These are phyloP conservation scores for Coreius guichenoti DNA, from an alignment of 2,797 vertebrate species.

Conservation along the genomic window DNA sequence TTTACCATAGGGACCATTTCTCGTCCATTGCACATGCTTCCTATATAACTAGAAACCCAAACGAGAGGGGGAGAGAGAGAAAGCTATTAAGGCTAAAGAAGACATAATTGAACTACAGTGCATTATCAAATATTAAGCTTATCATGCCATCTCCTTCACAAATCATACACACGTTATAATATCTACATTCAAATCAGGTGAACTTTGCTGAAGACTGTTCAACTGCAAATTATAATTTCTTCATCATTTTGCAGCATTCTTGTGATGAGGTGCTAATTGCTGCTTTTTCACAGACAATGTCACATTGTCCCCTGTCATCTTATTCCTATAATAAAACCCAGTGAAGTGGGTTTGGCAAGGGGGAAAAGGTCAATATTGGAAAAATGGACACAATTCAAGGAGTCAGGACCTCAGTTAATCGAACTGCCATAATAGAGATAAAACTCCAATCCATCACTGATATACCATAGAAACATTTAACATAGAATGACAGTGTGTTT, in stretches of 20 bases:
- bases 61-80: not conserved
- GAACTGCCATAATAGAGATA: not conserved
- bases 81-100: conserved; percentile 1
- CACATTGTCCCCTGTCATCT: conserved; percentile 36
- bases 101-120: conserved; percentile 4
- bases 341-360: conserved; percentile 21
- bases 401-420: conserved; percentile 24
- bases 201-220: conserved; percentile 36
- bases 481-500: not conserved
- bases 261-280: conserved; percentile 49
- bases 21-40: not conserved
- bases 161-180: conserved; percentile 17
- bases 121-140: conserved; percentile 58
- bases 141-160: conserved; percentile 27
- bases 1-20: conserved; percentile 15
- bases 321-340: conserved; percentile 31
- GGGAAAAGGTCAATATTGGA: conserved; percentile 17
- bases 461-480: not conserved
- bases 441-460: not conserved
- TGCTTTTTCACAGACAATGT: conserved; percentile 55
- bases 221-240: conserved; percentile 32
- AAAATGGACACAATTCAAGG: conserved; percentile 21
- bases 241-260: conserved; percentile 32
- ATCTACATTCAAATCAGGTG: conserved; percentile 57
- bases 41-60: not conserved